Conservation (phyloP, 2,888 invertebrate species). For the Drosophila lacicola region DNA sequence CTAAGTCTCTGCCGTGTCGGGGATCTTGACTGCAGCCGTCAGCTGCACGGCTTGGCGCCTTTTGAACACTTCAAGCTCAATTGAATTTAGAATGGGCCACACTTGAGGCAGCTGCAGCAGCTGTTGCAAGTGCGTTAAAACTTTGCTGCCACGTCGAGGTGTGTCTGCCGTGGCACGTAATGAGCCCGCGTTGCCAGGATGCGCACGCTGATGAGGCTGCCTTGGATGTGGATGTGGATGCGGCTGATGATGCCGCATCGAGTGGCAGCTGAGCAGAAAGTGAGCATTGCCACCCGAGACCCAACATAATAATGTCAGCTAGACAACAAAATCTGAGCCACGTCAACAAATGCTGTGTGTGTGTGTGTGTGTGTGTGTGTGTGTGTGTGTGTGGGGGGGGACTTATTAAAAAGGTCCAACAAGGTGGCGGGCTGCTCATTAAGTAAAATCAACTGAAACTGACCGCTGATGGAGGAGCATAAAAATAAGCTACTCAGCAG, state of each 20-base stretch:
- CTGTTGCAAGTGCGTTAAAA: constrained; percentile 59
- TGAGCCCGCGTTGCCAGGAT: constrained; percentile 54
- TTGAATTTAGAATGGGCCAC: constrained; percentile 71
- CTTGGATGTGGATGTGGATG: background rate
- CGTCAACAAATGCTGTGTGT: constrained; percentile 38
- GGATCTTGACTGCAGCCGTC: constrained; percentile 36
- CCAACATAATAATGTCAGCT: constrained; percentile 29
- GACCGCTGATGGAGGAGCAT: constrained; percentile 19
- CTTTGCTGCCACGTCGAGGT: constrained; percentile 16
- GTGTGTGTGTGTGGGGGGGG: too few relatives aligned
- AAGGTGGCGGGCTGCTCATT: constrained; percentile 31
- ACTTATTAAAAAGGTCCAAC: constrained; percentile 22
- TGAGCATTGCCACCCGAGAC: constrained; percentile 38
- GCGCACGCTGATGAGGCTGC: constrained; percentile 14
- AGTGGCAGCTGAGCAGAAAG: constrained; percentile 36
- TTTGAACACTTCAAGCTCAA: constrained; percentile 73
- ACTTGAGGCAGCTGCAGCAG: constrained; percentile 49
- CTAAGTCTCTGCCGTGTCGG: background rate
- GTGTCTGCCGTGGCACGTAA: constrained; percentile 47
- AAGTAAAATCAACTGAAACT: constrained; percentile 48
- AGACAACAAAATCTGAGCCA: constrained; percentile 49
- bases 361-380: background rate
- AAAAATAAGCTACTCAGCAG: constrained; percentile 81
- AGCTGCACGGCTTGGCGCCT: constrained; percentile 56
- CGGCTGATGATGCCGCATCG: constrained; percentile 8